Percentiles rank a stretch among this genome's conserved stretches.
These are phyloP conservation scores for Drosophila sp. DNA, from an alignment of 1,140 invertebrate genomes.

Conservation along the genomic window DNA sequence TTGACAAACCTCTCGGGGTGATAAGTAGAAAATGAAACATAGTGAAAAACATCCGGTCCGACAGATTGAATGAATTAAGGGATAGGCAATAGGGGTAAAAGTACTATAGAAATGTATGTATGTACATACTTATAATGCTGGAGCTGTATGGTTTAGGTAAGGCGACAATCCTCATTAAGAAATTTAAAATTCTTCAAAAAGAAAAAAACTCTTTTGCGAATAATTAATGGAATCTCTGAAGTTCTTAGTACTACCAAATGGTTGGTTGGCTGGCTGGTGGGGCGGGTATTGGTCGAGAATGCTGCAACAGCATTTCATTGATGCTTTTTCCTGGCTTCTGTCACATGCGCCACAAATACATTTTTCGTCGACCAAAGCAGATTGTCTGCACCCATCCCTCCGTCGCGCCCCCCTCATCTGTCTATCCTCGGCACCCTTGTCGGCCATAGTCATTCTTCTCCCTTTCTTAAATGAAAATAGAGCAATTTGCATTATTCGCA, in stretches of 20 bases:
- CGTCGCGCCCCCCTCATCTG: background rate
- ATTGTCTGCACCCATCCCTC: conserved; percentile 49
- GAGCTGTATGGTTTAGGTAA: background rate
- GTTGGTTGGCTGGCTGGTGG: background rate
- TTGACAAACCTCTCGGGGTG: background rate
- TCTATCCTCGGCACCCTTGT: background rate
- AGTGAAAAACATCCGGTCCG: conserved; percentile 5
- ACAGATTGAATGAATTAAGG: conserved; percentile 2
- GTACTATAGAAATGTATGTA: too few species aligned
- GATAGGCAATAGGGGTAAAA: conserved; percentile 3
- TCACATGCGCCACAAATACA: conserved; percentile 65
- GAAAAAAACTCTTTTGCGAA: background rate
- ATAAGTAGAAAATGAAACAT: background rate
- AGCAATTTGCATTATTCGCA: conserved; percentile 78
- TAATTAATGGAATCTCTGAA: conserved; percentile 5
- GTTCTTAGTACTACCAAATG: background rate
- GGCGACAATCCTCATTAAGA: background rate
- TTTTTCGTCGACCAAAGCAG: conserved; percentile 66
- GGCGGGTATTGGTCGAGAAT: background rate
- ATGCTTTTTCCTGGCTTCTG: conserved; percentile 28
- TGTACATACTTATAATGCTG: too few species aligned
- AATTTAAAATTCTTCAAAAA: conserved; percentile 2
- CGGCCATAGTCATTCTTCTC: conserved; percentile 21
- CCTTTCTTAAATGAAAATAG: conserved; percentile 63
- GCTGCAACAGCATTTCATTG: conserved; percentile 50